Conservation (phyloP, 2,797 vertebrate species). For the Pterois miles region DNA sequence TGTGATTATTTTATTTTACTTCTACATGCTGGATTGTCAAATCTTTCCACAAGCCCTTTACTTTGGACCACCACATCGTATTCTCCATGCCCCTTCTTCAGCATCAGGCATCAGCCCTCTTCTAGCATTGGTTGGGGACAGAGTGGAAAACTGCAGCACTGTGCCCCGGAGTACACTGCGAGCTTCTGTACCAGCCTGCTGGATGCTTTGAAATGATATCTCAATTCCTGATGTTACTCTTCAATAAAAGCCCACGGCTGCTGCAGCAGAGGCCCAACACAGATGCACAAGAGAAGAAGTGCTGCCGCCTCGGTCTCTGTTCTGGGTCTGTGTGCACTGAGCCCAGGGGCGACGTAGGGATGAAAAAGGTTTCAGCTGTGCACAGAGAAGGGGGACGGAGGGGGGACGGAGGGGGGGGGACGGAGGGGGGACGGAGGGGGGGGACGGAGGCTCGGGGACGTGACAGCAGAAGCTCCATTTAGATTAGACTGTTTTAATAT, state of each 20-base stretch:
- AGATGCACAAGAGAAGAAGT: slow-evolving; percentile 16
- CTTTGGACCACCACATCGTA: neutral
- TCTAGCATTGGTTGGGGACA: neutral
- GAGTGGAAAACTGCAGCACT: slow-evolving; percentile 2
- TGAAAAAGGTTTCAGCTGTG: slow-evolving; percentile 62
- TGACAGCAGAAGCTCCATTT: slow-evolving; percentile 66
- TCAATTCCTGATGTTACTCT: slow-evolving; percentile 57
- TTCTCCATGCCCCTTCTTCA: neutral
- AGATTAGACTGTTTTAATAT: slow-evolving; percentile 72
- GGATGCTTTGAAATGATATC: slow-evolving; percentile 61
- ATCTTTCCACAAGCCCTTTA: neutral
- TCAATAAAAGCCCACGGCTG: slow-evolving; percentile 35
- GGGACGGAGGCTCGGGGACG: slow-evolving; percentile 21
- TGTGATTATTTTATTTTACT: neutral
- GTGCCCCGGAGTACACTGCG: slow-evolving; percentile 24
- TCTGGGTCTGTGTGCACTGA: slow-evolving; percentile 33
- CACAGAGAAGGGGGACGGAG: neutral
- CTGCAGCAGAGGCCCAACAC: slow-evolving; percentile 26
- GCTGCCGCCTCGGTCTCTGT: slow-evolving; percentile 36
- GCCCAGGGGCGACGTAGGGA: slow-evolving; percentile 55
- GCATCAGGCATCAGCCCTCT: slow-evolving; percentile 8
- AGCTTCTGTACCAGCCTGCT: slow-evolving; percentile 18
- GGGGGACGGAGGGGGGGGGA: neutral
- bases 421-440: slow-evolving; percentile 15
- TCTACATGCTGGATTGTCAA: neutral